phyloP scores from a whole-genome alignment of 2,888 invertebrate genomes.

The Xanthorhoe spadicearia region DNA sequence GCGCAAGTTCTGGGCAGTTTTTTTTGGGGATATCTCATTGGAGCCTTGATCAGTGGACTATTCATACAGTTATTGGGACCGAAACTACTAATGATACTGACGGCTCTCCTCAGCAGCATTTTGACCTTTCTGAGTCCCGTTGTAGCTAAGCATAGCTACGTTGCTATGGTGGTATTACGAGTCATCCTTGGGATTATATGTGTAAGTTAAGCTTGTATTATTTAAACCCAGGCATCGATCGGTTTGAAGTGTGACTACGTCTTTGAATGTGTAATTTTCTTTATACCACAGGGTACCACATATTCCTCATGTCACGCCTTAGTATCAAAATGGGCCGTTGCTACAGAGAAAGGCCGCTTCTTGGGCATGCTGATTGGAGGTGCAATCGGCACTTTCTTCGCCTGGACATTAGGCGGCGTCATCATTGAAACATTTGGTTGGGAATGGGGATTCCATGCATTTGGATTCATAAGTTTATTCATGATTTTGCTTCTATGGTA shows the following conservation, averaged over 20 bases:
- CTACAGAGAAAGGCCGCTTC: conserved; percentile 85
- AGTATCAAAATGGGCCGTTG: conserved; percentile 86
- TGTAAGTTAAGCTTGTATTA: conserved; percentile 60
- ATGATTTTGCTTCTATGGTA: conserved; percentile 27
- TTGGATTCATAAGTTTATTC: conserved; percentile 75
- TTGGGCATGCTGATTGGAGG: conserved; percentile 64
- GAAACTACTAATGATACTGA: conserved; percentile 19
- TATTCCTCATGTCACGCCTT: conserved; percentile 82
- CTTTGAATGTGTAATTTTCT: not conserved
- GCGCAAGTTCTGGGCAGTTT: conserved; percentile 82
- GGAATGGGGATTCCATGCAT: conserved; percentile 84
- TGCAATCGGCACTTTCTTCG: conserved; percentile 73
- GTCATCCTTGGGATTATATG: conserved; percentile 81
- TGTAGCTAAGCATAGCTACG: conserved; percentile 32
- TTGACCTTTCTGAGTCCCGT: conserved; percentile 32
- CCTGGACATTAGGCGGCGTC: conserved; percentile 36
- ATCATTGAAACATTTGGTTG: conserved; percentile 79
- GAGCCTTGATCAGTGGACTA: conserved; percentile 50
- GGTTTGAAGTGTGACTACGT: too few relatives aligned
- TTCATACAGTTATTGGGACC: conserved; percentile 32
- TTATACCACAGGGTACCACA: conserved; percentile 64
- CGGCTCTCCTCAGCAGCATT: conserved; percentile 10
- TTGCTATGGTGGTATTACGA: conserved; percentile 54
- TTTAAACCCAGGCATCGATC: too few relatives aligned
- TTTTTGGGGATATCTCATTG: conserved; percentile 84